phyloP scores from a whole-genome alignment of 2,797 vertebrate species.

The Helarctos malayanus region DNA sequence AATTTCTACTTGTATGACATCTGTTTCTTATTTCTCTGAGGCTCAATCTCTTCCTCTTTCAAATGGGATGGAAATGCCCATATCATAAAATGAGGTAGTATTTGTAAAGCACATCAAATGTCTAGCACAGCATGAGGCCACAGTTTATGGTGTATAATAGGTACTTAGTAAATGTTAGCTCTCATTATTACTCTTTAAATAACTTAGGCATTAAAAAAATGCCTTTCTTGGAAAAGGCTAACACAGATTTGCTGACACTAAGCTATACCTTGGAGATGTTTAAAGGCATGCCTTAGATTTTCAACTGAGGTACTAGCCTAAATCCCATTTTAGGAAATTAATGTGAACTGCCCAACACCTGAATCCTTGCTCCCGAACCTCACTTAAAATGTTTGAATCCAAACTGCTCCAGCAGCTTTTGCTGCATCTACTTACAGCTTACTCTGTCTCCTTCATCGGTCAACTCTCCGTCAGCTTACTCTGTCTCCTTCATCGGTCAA shows the following conservation, averaged over 20 bases:
- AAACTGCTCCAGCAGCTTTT: not conserved
- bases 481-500: slow-evolving; percentile 91
- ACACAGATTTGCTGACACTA: not conserved
- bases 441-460: slow-evolving; percentile 91
- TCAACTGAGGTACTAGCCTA: not conserved
- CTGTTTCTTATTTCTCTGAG: slow-evolving; percentile 4
- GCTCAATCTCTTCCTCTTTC: slow-evolving; percentile 36
- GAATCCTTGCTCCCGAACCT: not conserved
- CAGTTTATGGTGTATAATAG: not conserved
- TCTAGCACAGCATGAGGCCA: not conserved
- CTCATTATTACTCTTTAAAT: slow-evolving; percentile 31
- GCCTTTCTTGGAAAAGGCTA: slow-evolving; percentile 12
- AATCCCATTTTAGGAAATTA: not conserved
- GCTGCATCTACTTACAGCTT: slow-evolving; percentile 75
- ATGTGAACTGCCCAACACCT: not conserved
- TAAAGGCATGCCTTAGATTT: slow-evolving; percentile 19
- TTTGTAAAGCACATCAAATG: not conserved
- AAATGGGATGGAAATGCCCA: not conserved
- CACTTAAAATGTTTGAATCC: not conserved
- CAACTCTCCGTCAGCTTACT: slow-evolving; percentile 90
- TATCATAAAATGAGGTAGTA: slow-evolving; percentile 27
- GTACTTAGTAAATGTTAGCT: not conserved
- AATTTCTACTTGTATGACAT: not conserved
- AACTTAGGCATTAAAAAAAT: not conserved
- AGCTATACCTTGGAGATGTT: not conserved